phyloP scores from a whole-genome alignment of 2,888 invertebrate species.

The Galerucella calmariensis region DNA sequence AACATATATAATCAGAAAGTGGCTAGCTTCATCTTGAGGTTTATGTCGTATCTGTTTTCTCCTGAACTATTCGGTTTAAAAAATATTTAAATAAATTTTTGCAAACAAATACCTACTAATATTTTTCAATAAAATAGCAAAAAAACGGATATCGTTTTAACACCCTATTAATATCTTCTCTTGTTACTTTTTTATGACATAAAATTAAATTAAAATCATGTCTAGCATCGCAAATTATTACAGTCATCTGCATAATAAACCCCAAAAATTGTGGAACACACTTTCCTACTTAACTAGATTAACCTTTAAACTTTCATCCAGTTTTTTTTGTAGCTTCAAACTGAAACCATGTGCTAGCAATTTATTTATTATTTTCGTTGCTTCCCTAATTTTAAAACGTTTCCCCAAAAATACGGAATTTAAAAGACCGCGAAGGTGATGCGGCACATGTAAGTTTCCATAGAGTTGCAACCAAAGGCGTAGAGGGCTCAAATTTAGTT shows the following conservation, averaged over 20 bases:
- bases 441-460: conserved; percentile 42
- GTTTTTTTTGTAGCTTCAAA: conserved; percentile 40
- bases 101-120: too few species aligned
- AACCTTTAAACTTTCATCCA: conserved; percentile 53
- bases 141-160: too few species aligned
- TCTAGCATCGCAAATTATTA: conserved; percentile 31
- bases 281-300: conserved; percentile 55
- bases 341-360: conserved; percentile 49
- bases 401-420: conserved; percentile 49
- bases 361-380: conserved; percentile 46
- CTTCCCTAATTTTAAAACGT: conserved; percentile 49
- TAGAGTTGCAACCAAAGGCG: conserved; percentile 31
- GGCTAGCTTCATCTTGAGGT: too few species aligned
- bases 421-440: conserved; percentile 43
- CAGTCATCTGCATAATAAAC: conserved; percentile 24
- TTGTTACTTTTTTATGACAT: too few species aligned
- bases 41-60: too few species aligned
- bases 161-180: too few species aligned
- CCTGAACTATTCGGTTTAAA: too few species aligned
- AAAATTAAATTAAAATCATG: conserved; percentile 11
- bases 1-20: too few species aligned
- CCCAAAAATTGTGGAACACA: conserved; percentile 46
- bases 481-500: neutral
- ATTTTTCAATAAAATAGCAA: too few species aligned
- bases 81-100: too few species aligned